Conservation (phyloP, 2,888 invertebrate species). For the Venusia cambrica region DNA sequence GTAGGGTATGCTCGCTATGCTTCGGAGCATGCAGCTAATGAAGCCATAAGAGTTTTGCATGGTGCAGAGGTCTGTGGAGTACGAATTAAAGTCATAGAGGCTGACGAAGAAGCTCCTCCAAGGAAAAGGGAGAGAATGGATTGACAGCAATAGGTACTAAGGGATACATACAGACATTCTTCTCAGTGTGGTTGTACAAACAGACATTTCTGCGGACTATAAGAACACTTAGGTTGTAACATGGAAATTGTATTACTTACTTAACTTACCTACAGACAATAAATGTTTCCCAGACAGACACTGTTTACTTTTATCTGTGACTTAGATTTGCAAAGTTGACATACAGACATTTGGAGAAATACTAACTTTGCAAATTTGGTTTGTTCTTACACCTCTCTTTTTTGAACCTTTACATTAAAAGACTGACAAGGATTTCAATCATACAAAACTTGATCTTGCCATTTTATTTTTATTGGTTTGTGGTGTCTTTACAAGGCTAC, state of each 20-base stretch:
- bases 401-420: constrained; percentile 6
- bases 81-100: constrained; percentile 92
- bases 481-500: too few species aligned
- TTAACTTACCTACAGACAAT: constrained; percentile 40
- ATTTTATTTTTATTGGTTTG: too few species aligned
- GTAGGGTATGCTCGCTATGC: constrained; percentile 96
- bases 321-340: constrained; percentile 14
- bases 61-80: constrained; percentile 94
- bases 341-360: constrained; percentile 19
- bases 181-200: constrained; percentile 6
- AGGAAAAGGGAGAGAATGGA: constrained; percentile 46
- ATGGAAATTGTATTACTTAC: constrained; percentile 19
- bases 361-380: constrained; percentile 15
- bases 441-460: constrained; percentile 7
- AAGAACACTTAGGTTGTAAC: constrained; percentile 23
- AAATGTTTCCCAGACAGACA: constrained; percentile 31
- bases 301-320: constrained; percentile 44
- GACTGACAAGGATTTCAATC: constrained; percentile 7
- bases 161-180: constrained; percentile 28
- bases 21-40: constrained; percentile 85
- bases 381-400: neutral
- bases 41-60: constrained; percentile 86
- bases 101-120: constrained; percentile 83
- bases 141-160: constrained; percentile 25
- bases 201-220: constrained; percentile 12